A percentile compares a stretch with the other conserved stretches of the same genome.
phyloP scores from a whole-genome alignment of 2,113 vertebrate genomes.

The Physeter macrocephalus region DNA sequence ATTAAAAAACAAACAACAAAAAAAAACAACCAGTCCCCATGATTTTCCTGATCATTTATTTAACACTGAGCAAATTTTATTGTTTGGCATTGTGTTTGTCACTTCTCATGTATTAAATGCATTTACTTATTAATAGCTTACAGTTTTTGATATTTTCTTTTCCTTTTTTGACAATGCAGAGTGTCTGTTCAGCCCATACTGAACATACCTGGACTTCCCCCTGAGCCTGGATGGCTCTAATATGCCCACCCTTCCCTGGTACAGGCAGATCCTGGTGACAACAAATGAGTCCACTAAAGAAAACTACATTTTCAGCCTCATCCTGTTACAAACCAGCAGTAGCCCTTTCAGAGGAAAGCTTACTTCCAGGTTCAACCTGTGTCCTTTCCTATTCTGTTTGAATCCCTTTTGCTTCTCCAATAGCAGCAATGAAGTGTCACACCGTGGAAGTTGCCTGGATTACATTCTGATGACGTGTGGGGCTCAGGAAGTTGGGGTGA shows the following conservation, averaged over 20 bases:
- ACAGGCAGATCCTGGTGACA: background rate
- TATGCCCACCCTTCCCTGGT: background rate
- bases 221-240: background rate
- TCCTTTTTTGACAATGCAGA: background rate
- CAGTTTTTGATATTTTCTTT: background rate
- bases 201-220: background rate
- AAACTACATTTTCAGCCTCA: conserved; percentile 39
- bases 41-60: background rate
- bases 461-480: conserved; percentile 71
- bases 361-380: conserved; percentile 57
- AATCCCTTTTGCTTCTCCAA: conserved; percentile 62
- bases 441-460: conserved; percentile 51
- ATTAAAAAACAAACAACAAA: background rate
- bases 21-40: background rate
- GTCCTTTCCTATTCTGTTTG: conserved; percentile 55
- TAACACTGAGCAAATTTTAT: background rate
- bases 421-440: conserved; percentile 73
- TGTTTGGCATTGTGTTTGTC: background rate
- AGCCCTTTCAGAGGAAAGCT: conserved; percentile 48
- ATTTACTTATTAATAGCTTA: background rate
- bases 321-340: conserved; percentile 70
- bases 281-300: background rate
- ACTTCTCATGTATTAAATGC: background rate
- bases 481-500: conserved; percentile 69
- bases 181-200: background rate